phyloP scores from a whole-genome alignment of 1,140 invertebrate species.

The Drosophila tropicalis region DNA sequence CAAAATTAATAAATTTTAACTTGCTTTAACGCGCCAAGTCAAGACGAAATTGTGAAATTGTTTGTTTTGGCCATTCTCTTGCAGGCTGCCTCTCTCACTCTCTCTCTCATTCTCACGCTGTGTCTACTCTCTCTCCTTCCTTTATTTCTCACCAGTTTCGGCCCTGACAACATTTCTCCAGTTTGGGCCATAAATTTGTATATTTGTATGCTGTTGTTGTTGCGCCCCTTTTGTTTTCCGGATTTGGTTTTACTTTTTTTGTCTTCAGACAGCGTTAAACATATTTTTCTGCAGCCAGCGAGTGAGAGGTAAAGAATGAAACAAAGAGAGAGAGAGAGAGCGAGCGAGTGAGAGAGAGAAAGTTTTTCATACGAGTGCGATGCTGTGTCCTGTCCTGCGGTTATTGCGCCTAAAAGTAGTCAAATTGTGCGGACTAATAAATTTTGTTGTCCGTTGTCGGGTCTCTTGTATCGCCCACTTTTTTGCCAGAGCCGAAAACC shows the following conservation, averaged over 20 bases:
- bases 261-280: slow-evolving; percentile 60
- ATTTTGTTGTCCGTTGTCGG: slow-evolving; percentile 76
- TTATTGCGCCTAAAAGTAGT: slow-evolving; percentile 81
- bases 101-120: neutral
- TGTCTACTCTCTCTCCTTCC: neutral
- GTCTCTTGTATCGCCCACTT: slow-evolving; percentile 67
- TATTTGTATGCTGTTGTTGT: slow-evolving; percentile 63
- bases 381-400: slow-evolving; percentile 62
- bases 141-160: neutral
- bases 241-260: slow-evolving; percentile 42
- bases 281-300: slow-evolving; percentile 59
- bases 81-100: neutral
- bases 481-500: slow-evolving; percentile 28
- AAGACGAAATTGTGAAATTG: slow-evolving; percentile 58
- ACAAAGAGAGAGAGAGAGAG: slow-evolving; percentile 22
- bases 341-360: slow-evolving; percentile 52
- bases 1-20: slow-evolving; percentile 79
- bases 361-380: slow-evolving; percentile 36
- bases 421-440: slow-evolving; percentile 80
- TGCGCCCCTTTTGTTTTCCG: slow-evolving; percentile 43
- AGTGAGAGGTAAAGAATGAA: neutral
- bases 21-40: slow-evolving; percentile 67
- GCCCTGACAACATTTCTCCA: slow-evolving; percentile 74
- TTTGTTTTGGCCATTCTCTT: slow-evolving; percentile 46
- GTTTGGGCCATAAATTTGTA: slow-evolving; percentile 76